Base-by-base conservation (phyloP, 2,797 vertebrate genomes). In the Tenualosa ilisha region DNA sequence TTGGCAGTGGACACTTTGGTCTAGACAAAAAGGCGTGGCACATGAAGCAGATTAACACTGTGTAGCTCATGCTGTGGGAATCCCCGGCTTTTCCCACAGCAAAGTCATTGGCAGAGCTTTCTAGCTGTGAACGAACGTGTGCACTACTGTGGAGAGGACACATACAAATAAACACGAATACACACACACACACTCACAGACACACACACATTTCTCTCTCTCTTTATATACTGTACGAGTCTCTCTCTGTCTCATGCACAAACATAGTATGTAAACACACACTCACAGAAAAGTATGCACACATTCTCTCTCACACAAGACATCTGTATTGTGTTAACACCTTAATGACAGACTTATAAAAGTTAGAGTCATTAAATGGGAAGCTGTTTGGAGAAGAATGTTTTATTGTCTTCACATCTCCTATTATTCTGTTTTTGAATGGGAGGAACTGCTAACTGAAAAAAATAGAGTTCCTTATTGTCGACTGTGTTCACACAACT, bases 181-280 rank as follows among this genome's bases (percentile, higher is more conserved):
- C 59, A 46, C 26, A 26, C 51, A 82, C 72, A 65, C 59, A 54
- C 24, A 81, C 26, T 59, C 79, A 40, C 31, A 40, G n/a, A 81
- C 20, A 49, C 59, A 82, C 54, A 31, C 53, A 54, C 46, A n/a
- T 46, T 7, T 46, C 46, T 46, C 46, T 46, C 46, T 51, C 11
- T 51, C 50, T 51, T 7, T 51, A 9, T 9, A 9, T 51, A 51
- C 11, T 51, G 11, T 51, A 2, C 0, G 4, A 13, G 89, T 51
- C 50, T 51, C 50, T 51, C 50, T 12, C 50, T 2, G 50, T 51
- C 84, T 81, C 49, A 87, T 85, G 87, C 81, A 89, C 59, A 88
- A 37, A 83, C 51, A 87, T 37, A 26, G n/a, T 24, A 65, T 7
- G 7, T 7, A 46, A 4, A 46, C 46, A 46, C 46, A 46, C 46